Conservation (phyloP, 2,888 invertebrate genomes). For the Brachylomia viminalis region DNA sequence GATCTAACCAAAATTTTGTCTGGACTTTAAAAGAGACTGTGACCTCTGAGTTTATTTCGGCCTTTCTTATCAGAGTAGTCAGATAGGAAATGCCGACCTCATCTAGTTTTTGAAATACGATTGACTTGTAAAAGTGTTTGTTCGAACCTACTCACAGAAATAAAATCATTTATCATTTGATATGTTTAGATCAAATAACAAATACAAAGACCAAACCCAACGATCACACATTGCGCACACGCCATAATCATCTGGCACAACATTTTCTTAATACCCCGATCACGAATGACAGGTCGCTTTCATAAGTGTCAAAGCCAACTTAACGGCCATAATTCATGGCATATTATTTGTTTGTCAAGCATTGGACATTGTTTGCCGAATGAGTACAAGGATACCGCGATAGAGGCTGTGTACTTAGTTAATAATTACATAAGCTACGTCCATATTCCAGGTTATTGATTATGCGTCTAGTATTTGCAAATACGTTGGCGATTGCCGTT, state of each 20-base stretch:
- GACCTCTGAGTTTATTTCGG: no score
- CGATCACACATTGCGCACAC: background rate
- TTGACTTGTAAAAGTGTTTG: no score
- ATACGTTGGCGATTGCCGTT: conserved; percentile 60
- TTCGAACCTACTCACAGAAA: no score
- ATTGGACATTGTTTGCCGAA: conserved; percentile 84
- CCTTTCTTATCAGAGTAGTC: no score
- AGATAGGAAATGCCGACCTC: no score
- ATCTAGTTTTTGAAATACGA: no score
- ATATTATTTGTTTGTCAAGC: conserved; percentile 86
- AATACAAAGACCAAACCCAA: background rate
- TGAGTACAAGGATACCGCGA: conserved; percentile 87
- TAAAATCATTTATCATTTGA: no score
- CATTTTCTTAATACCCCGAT: conserved; percentile 41
- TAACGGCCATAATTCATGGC: conserved; percentile 83
- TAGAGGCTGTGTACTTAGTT: conserved; percentile 86
- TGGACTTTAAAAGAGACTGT: no score
- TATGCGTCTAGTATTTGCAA: conserved; percentile 78
- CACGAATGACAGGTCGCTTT: conserved; percentile 43
- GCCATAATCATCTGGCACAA: conserved; percentile 26
- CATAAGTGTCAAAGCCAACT: conserved; percentile 60
- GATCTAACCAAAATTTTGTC: no score
- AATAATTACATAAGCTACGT: conserved; percentile 87
- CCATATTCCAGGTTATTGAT: conserved; percentile 80
- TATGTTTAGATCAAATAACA: background rate